A percentile compares a stretch with the other conserved stretches of the same genome.
Conservation (phyloP, 2,113 vertebrate species). For the Triplophysa rosa region DNA sequence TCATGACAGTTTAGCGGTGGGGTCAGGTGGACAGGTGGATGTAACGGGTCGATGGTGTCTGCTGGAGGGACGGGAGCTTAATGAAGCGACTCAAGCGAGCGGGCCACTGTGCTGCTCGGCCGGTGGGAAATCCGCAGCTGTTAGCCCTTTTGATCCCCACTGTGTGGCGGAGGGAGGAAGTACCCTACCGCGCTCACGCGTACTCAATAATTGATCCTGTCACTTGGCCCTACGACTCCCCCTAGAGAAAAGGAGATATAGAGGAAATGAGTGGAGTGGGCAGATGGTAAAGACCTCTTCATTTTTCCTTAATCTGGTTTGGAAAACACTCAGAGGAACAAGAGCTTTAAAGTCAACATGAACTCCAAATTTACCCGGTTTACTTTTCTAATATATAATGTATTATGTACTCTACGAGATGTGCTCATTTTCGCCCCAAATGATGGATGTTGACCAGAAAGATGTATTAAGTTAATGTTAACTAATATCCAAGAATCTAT, state of each 20-base stretch:
- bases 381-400: background rate
- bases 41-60: background rate
- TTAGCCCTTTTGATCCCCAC: slow-evolving; percentile 70
- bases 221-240: slow-evolving; percentile 37
- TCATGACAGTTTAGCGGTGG: too few relatives aligned
- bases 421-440: too few relatives aligned
- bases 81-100: slow-evolving; percentile 65
- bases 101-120: slow-evolving; percentile 48
- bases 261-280: background rate
- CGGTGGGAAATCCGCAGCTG: slow-evolving; percentile 69
- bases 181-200: slow-evolving; percentile 64
- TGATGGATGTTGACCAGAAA: too few relatives aligned
- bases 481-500: too few relatives aligned
- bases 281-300: background rate
- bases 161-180: slow-evolving; percentile 63
- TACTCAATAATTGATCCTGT: slow-evolving; percentile 71
- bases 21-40: slow-evolving; percentile 29
- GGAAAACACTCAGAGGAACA: background rate
- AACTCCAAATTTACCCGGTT: background rate
- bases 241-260: slow-evolving; percentile 7
- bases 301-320: slow-evolving; percentile 11
- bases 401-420: too few relatives aligned
- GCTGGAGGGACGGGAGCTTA: slow-evolving; percentile 34
- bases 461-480: too few relatives aligned
- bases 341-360: background rate